These are phyloP conservation scores for Limnephilus marmoratus DNA, from an alignment of 2,888 invertebrate genomes.

Conservation along the genomic window DNA sequence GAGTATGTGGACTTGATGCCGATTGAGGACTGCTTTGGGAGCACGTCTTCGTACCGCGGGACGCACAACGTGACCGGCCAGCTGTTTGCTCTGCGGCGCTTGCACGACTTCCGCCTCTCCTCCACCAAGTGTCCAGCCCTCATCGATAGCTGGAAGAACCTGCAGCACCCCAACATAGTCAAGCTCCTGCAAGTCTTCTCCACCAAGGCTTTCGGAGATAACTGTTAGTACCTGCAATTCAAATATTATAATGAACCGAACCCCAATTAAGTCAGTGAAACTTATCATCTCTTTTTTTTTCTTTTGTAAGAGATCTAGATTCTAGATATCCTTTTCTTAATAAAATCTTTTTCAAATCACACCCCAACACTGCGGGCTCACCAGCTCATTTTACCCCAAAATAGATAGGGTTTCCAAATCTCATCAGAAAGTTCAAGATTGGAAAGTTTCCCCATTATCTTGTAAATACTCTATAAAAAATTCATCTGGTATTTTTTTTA, in stretches of 20 bases:
- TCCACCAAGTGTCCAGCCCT: constrained; percentile 90
- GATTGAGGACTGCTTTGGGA: constrained; percentile 85
- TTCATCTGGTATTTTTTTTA: no score
- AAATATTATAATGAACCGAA: not conserved
- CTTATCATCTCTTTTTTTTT: not conserved
- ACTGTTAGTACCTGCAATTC: constrained; percentile 83
- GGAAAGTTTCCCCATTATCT: no score
- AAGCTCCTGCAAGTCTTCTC: constrained; percentile 95
- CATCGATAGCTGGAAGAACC: constrained; percentile 96
- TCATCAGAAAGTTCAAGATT: no score
- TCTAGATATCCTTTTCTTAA: not conserved
- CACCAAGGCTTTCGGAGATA: constrained; percentile 97
- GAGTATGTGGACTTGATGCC: constrained; percentile 93
- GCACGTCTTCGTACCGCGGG: constrained; percentile 93
- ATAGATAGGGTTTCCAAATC: no score
- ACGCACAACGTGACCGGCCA: constrained; percentile 91
- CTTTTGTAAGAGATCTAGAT: not conserved
- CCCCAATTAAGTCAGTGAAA: not conserved
- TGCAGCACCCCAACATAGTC: constrained; percentile 96
- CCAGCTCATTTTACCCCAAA: no score
- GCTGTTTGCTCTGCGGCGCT: constrained; percentile 90
- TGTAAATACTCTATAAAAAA: no score
- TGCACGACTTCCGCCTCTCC: constrained; percentile 90
- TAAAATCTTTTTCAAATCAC: not conserved
- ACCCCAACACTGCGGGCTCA: not conserved